Base-by-base conservation (phyloP, 2,797 vertebrate species). In the Macrochelys suwanniensis region DNA sequence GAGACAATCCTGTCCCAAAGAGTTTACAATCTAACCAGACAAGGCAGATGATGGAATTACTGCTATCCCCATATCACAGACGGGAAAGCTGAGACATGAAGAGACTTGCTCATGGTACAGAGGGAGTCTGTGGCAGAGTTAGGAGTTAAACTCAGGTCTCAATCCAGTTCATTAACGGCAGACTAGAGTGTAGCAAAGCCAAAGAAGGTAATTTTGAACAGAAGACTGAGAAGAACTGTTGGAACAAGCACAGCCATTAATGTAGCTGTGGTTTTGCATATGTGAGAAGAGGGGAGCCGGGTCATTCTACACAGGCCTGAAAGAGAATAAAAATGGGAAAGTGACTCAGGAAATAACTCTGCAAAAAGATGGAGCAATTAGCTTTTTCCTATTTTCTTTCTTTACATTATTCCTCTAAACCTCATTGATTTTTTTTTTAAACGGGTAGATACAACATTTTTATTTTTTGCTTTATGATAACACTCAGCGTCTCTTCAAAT, bases 301-400 rank as follows among this genome's bases (percentile, higher is more conserved):
- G 95, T 96, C 94, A 97, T 92, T 82, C 84, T 93, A 82, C 78
- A 93, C 45, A 92, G 53, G 84, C 88, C 90, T 93, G 92, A 95
- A 95, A 87, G 94, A 96, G 83, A 97, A 82, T 88, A 93, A 97
- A 95, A 96, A 96, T 78, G 88, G 88, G 89, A 88, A 95, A 94
- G 83, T 96, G 87, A 96, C 79, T 97, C 59, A 89, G 92, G 89
- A 96, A 97, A 96, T 95, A 97, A 96, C 88, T 96, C 80, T 80
- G 76, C 11, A 61, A 97, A 95, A 96, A 93, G 88, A 95, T 92
- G 47, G 87, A 96, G 90, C 87, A 96, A 97, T 97, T 96, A 97
- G 93, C 81, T 31, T 95, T 96, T 96, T 88, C 87, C 89, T 94
- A 94, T 96, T 96, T 97, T 94, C 91, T 91, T 92, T 95, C 85